phyloP scores from a whole-genome alignment of 2,888 invertebrate genomes.

The Chydorus sphaericus region DNA sequence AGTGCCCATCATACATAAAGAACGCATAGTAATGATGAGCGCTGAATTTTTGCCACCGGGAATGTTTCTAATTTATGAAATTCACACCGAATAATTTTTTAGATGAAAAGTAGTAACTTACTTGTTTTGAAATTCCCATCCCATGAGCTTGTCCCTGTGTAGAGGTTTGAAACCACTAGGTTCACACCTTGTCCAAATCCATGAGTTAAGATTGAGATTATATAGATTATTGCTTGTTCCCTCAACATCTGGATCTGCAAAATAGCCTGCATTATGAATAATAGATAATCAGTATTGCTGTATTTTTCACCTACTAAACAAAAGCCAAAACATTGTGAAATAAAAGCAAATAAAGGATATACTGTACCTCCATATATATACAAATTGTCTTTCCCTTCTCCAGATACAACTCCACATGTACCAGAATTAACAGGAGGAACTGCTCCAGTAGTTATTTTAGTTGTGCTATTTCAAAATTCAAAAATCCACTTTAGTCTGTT shows the following conservation, averaged over 20 bases:
- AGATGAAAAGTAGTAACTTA: background rate
- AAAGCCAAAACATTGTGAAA: background rate
- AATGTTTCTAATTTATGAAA: no score
- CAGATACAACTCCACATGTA: slow-evolving; percentile 2
- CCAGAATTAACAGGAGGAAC: slow-evolving; percentile 8
- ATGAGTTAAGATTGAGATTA: background rate
- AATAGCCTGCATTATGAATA: background rate
- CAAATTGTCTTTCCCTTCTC: slow-evolving; percentile 2
- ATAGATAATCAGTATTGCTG: background rate
- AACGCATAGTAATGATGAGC: no score
- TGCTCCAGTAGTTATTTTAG: background rate
- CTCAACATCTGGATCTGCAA: slow-evolving; percentile 5
- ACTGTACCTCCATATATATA: slow-evolving; percentile 1
- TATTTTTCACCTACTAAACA: background rate
- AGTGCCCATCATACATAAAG: no score
- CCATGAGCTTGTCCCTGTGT: slow-evolving; percentile 3
- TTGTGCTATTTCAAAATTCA: background rate
- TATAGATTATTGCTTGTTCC: slow-evolving; percentile 2
- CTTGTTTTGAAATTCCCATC: slow-evolving; percentile 10
- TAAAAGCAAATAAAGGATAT: background rate
- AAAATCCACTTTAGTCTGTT: background rate
- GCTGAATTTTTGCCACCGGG: no score
- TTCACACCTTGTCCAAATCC: background rate
- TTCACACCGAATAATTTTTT: no score
- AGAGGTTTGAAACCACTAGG: slow-evolving; percentile 2